Base-by-base conservation (phyloP, 2,113 vertebrate species). In the Apodemus speciosus region DNA sequence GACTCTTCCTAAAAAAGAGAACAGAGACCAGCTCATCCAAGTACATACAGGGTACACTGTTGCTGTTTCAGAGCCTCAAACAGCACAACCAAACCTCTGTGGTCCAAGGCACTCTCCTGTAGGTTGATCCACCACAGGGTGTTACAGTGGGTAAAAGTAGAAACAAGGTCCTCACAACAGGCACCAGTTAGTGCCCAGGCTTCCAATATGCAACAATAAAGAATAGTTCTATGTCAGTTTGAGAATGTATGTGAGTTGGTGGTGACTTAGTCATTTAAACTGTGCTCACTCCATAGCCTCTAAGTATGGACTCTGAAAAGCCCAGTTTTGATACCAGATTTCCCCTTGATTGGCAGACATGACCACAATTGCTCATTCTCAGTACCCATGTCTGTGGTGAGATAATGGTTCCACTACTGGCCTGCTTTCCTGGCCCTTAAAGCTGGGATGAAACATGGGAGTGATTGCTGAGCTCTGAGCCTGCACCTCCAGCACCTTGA, bases 311-410 rank as follows among this genome's bases (percentile, higher is more conserved):
- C 1, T 51, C 58, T 62, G 1, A 76, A 56, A 25, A n/a, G 9
- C 1, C 53, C 71, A 0, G 9, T 0, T 30, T 62, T 2, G 1
- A 4, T 4, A 7, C 46, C 51, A 3, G 20, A 6, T 2, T 21
- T 2, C 3, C 25, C 80, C 35, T 49, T 62, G 2, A 64, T 11
- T 64, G 62, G 9, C 62, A 30, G 27, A 64, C 30, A 25, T 30
- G 62, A 30, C 10, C 62, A 64, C 60, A 64, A 30, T 1, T 11
- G 62, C 62, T 11, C 62, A 30, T 4, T 64, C 62, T 64, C 27
- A 64, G 25, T 64, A 64, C 27, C 62, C 62, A 30, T 64, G 60
- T 64, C 25, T 64, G 10, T 64, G 62, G 62, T 64, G 62, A 64
- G 30, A 25, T 64, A 30, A 64, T 30, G 11, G 62, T 64, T 13